Evolutionary conservation across 2,113 vertebrate genomes (phyloP), one percentile per base, ranked within the genome.

Genomic region (Erythrocercus mccallii): DNA sequence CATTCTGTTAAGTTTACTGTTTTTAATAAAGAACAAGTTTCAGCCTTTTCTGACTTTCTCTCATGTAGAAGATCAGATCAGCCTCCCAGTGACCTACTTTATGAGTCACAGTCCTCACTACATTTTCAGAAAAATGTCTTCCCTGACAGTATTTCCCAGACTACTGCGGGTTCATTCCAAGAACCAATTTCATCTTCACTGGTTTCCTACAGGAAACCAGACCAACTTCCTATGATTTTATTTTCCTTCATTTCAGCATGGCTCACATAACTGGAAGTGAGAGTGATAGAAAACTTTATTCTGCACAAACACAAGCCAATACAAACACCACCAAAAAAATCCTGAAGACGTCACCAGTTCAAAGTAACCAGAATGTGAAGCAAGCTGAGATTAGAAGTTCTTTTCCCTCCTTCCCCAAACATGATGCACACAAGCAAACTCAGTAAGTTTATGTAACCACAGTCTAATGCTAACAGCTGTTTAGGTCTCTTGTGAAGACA

Each of bases 201-300:
- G 97, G 96, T 97, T 98, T 98, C 97, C 98, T 98, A 95, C 92
- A 98, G 98, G 98, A 98, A 98, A 98, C 97, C 97, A 98, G 97
- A 98, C 94, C 95, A 98, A 96, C 97, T 98, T 98, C 98, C 98
- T 98, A 98, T 98, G 98, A 98, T 98, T 98, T 98, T 97, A 97
- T 98, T 98, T 98, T 98, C 96, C 97, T 98, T 98, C 96, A 96
- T 97, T 98, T 98, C 97, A 97, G 95, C 96, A 97, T 71, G 74
- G 96, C 95, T 97, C 97, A 97, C 96, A 98, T 90, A 97, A 97
- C 97, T 98, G 95, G 96, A 97, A 98, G 95, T 95, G 87, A 97
- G 96, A 97, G 97, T 93, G 97, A 98, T 85, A 97, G 92, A 96
- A 95, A 96, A 96, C 85, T 96, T 97, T 71, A 91, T 76, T 95